These are phyloP conservation scores for Odontophorus gujanensis DNA, from an alignment of 2,113 vertebrate species.

Conservation along the genomic window DNA sequence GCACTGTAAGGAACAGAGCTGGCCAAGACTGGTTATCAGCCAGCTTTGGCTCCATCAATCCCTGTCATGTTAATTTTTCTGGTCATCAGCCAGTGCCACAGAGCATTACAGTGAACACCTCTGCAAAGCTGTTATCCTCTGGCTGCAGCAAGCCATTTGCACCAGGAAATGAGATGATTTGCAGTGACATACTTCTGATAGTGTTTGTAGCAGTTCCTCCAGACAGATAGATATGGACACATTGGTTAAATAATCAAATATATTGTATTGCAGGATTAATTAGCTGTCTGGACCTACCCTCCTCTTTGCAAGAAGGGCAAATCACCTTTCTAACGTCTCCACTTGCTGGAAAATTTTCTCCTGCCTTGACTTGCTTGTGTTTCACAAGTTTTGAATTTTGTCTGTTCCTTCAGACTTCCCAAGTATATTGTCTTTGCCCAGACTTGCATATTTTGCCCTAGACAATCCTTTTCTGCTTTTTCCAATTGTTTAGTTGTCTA, in stretches of 20 bases:
- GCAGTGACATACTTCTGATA: background rate
- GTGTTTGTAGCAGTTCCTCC: background rate
- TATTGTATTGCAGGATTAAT: constrained; percentile 2
- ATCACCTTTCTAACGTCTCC: background rate
- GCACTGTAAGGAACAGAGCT: background rate
- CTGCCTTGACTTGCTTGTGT: background rate
- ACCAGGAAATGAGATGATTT: background rate
- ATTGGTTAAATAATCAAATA: constrained; percentile 42
- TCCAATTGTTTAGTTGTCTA: background rate
- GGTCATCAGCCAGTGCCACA: background rate
- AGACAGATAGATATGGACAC: background rate
- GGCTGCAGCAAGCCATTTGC: background rate
- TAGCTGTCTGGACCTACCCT: background rate
- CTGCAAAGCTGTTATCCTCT: background rate
- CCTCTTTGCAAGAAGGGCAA: background rate
- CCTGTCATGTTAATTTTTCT: background rate
- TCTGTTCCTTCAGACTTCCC: background rate
- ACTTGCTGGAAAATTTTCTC: background rate
- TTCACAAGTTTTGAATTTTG: background rate
- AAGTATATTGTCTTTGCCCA: background rate
- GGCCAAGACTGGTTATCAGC: background rate
- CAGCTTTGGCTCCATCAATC: background rate
- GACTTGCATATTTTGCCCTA: background rate
- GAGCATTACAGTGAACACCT: background rate
- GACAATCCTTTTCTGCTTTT: background rate